These are phyloP conservation scores for Sprattus sprattus DNA, from an alignment of 2,113 vertebrate genomes.

Conservation along the genomic window DNA sequence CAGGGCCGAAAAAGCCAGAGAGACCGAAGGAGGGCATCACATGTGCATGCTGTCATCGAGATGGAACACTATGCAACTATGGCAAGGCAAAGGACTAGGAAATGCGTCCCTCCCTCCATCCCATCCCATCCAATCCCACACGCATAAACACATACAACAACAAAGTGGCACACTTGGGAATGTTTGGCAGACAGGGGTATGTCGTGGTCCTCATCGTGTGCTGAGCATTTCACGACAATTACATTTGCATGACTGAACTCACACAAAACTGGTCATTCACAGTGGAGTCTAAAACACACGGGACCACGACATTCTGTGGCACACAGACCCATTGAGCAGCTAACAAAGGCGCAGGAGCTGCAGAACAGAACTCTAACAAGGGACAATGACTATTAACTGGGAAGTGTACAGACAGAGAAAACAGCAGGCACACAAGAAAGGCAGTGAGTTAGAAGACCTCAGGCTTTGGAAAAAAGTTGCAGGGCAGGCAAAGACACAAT, in stretches of 20 bases:
- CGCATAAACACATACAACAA: neutral
- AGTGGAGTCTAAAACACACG: neutral
- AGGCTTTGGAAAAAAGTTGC: neutral
- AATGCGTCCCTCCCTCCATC: neutral
- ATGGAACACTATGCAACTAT: neutral
- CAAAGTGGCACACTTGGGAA: slow-evolving; percentile 12
- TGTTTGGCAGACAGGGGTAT: neutral
- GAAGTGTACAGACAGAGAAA: neutral
- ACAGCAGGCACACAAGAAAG: neutral
- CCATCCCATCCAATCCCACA: neutral
- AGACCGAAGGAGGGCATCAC: neutral
- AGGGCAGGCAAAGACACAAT: neutral
- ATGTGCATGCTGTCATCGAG: neutral
- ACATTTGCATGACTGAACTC: neutral
- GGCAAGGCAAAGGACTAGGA: neutral
- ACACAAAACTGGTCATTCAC: neutral
- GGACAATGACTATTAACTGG: neutral
- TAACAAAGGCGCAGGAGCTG: slow-evolving; percentile 3
- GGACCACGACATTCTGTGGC: neutral
- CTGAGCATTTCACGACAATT: neutral
- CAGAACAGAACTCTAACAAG: neutral
- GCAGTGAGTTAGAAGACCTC: neutral
- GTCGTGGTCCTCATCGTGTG: neutral
- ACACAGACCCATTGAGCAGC: neutral
- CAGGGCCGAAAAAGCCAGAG: neutral